Percentiles rank a stretch among this genome's conserved stretches.
Conservation (phyloP, 30 jellyfish, hydroid and myxozoan genomes). For the Turritopsis dohrnii region DNA sequence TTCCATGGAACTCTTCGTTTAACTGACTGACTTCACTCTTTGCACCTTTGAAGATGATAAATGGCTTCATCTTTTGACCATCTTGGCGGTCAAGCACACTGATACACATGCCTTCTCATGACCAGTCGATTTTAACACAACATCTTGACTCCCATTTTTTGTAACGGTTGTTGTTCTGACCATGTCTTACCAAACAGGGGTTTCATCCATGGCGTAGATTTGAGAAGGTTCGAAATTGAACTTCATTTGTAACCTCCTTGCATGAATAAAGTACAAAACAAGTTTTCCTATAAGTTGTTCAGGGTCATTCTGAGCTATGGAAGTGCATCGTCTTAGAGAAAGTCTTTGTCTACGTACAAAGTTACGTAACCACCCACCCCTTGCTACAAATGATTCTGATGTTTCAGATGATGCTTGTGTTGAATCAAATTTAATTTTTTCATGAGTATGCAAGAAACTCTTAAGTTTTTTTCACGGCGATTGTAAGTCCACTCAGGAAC, state of each 20-base stretch:
- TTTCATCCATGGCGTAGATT: constrained; percentile 34
- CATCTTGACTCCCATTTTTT: constrained; percentile 4
- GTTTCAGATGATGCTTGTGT: constrained; percentile 8
- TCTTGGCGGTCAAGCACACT: constrained; percentile 43
- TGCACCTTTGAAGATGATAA: constrained; percentile 42
- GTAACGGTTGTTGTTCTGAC: constrained; percentile 14
- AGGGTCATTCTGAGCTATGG: constrained; percentile 4
- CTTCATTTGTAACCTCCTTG: constrained; percentile 8
- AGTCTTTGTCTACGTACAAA: neutral
- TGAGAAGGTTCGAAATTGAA: constrained; percentile 18
- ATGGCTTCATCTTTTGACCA: constrained; percentile 37
- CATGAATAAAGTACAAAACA: constrained; percentile 2
- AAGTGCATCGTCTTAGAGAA: too few relatives aligned
- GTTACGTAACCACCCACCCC: constrained; percentile 4
- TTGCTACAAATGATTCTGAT: constrained; percentile 8
- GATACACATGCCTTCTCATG: constrained; percentile 35
- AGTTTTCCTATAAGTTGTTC: neutral
- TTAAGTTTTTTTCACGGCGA: neutral
- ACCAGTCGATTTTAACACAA: constrained; percentile 29
- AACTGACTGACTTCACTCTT: constrained; percentile 28
- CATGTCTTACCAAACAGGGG: constrained; percentile 34
- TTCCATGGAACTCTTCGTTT: constrained; percentile 19
- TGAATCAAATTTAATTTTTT: neutral
- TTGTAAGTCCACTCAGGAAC: neutral
- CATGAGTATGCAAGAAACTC: constrained; percentile 7